These are phyloP conservation scores for Astropecten irregularis DNA, from an alignment of 53 echinoderm and acorn worm species.

Conservation along the genomic window DNA sequence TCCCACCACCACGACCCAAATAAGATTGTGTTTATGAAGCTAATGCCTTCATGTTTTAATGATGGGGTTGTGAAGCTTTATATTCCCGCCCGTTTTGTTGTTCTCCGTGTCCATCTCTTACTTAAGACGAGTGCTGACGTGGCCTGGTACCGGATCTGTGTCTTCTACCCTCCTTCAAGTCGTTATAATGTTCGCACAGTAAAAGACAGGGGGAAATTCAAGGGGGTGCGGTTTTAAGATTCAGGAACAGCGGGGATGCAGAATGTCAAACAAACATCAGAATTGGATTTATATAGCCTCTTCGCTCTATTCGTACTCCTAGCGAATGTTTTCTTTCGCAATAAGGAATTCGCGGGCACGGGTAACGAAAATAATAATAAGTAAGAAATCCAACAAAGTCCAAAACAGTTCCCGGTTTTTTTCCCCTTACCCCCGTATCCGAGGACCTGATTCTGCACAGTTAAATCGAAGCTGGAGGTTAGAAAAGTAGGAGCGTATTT, in stretches of 20 bases:
- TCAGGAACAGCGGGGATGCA: background rate
- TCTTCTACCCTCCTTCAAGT: background rate
- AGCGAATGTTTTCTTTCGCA: conserved; percentile 39
- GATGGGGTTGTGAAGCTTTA: background rate
- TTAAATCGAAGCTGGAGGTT: background rate
- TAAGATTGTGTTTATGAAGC: conserved; percentile 33
- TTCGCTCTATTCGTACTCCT: background rate
- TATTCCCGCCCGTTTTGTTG: too few relatives aligned
- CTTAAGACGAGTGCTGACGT: background rate
- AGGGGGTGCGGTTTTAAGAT: background rate
- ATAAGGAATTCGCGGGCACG: too few relatives aligned
- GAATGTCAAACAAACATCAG: conserved; percentile 50
- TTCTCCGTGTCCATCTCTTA: background rate
- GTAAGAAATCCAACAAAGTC: too few relatives aligned
- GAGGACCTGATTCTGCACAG: too few relatives aligned
- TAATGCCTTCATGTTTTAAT: conserved; percentile 56
- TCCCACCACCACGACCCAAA: background rate
- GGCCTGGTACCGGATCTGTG: background rate
- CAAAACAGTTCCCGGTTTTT: too few relatives aligned
- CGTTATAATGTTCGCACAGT: too few relatives aligned
- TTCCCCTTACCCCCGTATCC: too few relatives aligned
- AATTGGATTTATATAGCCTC: conserved; percentile 8
- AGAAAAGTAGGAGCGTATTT: too few relatives aligned
- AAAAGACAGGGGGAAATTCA: background rate
- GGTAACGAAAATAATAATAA: too few relatives aligned